These are phyloP conservation scores for Limenitis camilla DNA, from an alignment of 2,888 invertebrate genomes.

Conservation along the genomic window DNA sequence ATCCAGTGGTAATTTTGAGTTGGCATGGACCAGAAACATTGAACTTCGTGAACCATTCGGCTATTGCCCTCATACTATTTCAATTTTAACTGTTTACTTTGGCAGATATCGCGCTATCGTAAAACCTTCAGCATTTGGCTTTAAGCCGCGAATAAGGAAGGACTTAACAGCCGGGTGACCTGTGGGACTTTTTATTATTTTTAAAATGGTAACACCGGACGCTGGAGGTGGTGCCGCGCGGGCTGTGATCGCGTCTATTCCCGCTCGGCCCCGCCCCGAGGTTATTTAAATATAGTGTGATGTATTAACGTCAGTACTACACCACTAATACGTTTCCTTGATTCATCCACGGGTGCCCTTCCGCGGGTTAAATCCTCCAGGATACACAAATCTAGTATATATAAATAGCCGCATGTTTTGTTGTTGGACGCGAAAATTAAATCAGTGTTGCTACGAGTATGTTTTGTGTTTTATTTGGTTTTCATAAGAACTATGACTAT, in stretches of 20 bases:
- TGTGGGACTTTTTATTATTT: conserved; percentile 23
- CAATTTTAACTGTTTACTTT: conserved; percentile 42
- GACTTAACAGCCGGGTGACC: conserved; percentile 9
- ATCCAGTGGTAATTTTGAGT: not conserved
- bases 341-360: conserved; percentile 51
- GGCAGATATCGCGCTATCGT: conserved; percentile 28
- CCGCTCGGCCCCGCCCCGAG: conserved; percentile 43
- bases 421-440: conserved; percentile 20
- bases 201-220: conserved; percentile 27
- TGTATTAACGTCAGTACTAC: conserved; percentile 37
- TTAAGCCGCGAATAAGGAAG: conserved; percentile 16
- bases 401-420: conserved; percentile 31
- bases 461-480: not conserved
- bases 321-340: conserved; percentile 47
- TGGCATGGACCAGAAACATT: conserved; percentile 21
- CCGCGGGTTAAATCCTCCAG: conserved; percentile 43
- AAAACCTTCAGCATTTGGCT: conserved; percentile 18
- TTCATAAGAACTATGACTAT: conserved; percentile 13
- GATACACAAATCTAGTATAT: conserved; percentile 37
- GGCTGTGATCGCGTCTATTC: conserved; percentile 42
- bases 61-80: conserved; percentile 51
- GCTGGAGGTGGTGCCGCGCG: conserved; percentile 50
- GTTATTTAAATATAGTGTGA: conserved; percentile 56
- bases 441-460: conserved; percentile 10
- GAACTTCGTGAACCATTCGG: conserved; percentile 37